Evolutionary conservation across 1,140 invertebrate genomes (phyloP), one percentile per base, ranked within the genome.

Genomic region (Sinella curviseta): DNA sequence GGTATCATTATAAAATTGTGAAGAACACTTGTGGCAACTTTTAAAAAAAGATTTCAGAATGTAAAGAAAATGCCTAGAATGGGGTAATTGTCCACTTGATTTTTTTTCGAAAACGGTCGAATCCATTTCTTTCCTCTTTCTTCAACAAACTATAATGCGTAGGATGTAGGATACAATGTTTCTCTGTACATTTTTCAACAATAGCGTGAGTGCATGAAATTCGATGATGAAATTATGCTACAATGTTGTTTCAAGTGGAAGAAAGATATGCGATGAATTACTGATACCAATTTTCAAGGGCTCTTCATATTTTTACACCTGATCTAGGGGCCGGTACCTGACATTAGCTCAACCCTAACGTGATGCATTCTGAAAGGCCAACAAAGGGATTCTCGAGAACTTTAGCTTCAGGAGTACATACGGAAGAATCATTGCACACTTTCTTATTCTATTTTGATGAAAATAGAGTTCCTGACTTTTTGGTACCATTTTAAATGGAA

Each of bases 81-180:
- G 57, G 57, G 57, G 57, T 60, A 60, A 60, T 60, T 60, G 57
- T 60, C 57, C 57, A 60, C 57, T 60, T 60, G 24, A 60, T 14
- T 3, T 60, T 12, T 60, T 12, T 48, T 48, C 20, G n/a, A n/a
- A 48, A 48, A 48, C 39, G 39, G 39, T 48, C 39, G 39, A 48
- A 48, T 48, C 39, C 39, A 48, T 48, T 12, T 48, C 39, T 48
- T 48, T 48, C 20, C 39, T 48, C 20, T 48, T 48, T 48, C 20
- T 12, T 12, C 39, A 48, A 8, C 8, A 60, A 60, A 60, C 8
- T 26, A 60, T 8, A 60, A 17, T 60, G 8, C 24, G 12, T 48
- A 48, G 17, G 17, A 48, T 48, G 17, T 48, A 48, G 39, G n/a
- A 48, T 48, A 48, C 17, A 8, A 48, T 48, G 39, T 48, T 8